These are phyloP conservation scores for Lamproptera curius DNA, from an alignment of 2,888 invertebrate species.

Conservation along the genomic window DNA sequence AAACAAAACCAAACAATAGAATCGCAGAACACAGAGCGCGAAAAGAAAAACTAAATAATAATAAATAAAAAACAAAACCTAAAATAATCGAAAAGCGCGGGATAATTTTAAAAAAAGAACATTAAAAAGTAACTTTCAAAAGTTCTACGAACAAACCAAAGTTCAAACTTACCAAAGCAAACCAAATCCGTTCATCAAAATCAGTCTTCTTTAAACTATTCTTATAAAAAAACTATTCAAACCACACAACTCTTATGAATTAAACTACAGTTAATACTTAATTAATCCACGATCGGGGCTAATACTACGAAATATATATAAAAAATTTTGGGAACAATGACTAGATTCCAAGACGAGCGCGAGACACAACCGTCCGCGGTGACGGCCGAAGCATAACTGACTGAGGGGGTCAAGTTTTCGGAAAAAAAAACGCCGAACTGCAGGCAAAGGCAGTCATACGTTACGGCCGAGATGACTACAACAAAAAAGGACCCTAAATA, in stretches of 20 bases:
- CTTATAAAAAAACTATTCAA: conserved; percentile 24
- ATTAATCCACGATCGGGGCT: conserved; percentile 33
- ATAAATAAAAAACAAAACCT: too few species aligned
- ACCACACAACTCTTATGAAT: conserved; percentile 43
- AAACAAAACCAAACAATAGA: conserved; percentile 8
- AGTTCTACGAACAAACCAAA: conserved; percentile 14
- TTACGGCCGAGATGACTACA: conserved; percentile 72
- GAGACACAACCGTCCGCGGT: conserved; percentile 63
- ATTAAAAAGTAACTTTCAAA: conserved; percentile 8
- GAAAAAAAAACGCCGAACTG: conserved; percentile 62
- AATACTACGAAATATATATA: conserved; percentile 37
- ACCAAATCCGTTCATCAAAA: conserved; percentile 74
- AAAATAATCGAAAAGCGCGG: too few species aligned
- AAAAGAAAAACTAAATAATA: too few species aligned
- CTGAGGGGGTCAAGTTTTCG: conserved; percentile 66
- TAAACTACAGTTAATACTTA: conserved; percentile 36
- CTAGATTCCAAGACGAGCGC: conserved; percentile 65
- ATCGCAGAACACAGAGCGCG: too few species aligned
- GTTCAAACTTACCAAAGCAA: conserved; percentile 66
- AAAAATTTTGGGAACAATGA: conserved; percentile 70
- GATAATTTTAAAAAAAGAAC: too few species aligned
- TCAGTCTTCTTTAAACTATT: conserved; percentile 30
- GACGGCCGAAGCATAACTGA: conserved; percentile 72
- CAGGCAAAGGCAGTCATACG: conserved; percentile 72
- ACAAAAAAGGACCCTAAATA: conserved; percentile 77